Base-by-base conservation (phyloP, 1,140 invertebrate species). In the Hycleus cichorii region DNA sequence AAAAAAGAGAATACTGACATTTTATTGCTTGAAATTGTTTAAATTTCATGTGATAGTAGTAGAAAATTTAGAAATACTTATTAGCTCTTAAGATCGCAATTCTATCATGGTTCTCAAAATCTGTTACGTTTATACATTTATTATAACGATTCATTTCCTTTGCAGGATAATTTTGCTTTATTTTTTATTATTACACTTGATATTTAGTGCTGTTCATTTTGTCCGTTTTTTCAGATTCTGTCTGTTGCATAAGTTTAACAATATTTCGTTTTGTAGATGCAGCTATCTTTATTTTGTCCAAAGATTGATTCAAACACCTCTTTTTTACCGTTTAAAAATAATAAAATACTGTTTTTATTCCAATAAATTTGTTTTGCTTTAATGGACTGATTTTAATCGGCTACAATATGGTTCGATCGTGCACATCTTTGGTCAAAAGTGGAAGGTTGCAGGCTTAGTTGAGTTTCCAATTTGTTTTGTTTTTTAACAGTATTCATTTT, bases 401-500 rank as follows among this genome's bases (percentile, higher is more conserved):
- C 12, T 11, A 44, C 40, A 44, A 43, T 27, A 52, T 52, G 45
- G 45, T 32, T 52, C 26, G 40, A 52, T 40, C 40, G 40, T 10
- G 7, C 5, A 24, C 39, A 45, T 53, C 51, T 49, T 53, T 42
- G 51, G 44, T 11, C 44, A 53, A 53, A 45, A 53, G 51, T 53
- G 51, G 51, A 53, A 53, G 44, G 42, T 53, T 53, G 46, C 51
- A 53, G 51, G 51, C 51, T 53, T 53, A 53, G 51, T 53, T 53
- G 44, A 42, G 45, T 45, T 53, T 53, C 46, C 32, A 4, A 32
- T 7, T 32, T 32, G 7, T 50, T 50, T 46, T 53, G 51, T 53
- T 53, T 7, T 11, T 27, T 46, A 45, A 38, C 32, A 38, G 44
- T 46, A 45, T 53, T 53, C 51, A 42, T 53, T 45, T 50, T 53